Evolutionary conservation across 2,113 vertebrate genomes (phyloP).

Genomic region (Azemiops feae): DNA sequence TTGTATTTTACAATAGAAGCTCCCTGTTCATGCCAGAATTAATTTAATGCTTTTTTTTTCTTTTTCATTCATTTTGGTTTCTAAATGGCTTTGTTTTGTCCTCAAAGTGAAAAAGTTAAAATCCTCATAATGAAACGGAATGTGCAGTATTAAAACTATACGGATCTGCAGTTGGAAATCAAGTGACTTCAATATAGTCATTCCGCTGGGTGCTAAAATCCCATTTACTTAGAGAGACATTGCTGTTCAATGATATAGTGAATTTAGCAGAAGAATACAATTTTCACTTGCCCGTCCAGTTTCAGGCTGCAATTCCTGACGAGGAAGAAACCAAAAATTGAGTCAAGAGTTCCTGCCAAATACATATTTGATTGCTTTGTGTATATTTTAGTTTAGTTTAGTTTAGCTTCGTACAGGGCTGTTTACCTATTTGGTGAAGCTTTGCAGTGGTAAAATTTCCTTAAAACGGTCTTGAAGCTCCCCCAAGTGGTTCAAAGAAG

Average conservation of each 20-base stretch:
- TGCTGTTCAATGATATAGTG: conserved; percentile 53
- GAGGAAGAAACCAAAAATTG: conserved; percentile 61
- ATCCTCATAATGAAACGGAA: background rate
- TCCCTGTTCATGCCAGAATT: conserved; percentile 15
- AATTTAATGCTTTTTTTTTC: conserved; percentile 14
- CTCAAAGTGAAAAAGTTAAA: background rate
- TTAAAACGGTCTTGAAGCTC: conserved; percentile 67
- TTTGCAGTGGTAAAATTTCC: conserved; percentile 32
- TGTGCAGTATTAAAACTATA: conserved; percentile 38
- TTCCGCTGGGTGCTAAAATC: conserved; percentile 54
- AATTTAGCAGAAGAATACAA: conserved; percentile 58
- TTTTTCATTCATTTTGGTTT: conserved; percentile 24
- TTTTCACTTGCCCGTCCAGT: conserved; percentile 64
- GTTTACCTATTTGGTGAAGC: conserved; percentile 70
- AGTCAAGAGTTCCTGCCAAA: conserved; percentile 74
- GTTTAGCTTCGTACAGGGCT: conserved; percentile 73
- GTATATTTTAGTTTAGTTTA: conserved; percentile 66
- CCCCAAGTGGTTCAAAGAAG: conserved; percentile 59
- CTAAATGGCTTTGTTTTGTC: conserved; percentile 10
- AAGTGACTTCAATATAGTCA: conserved; percentile 34
- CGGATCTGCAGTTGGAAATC: conserved; percentile 37
- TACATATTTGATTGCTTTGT: conserved; percentile 78
- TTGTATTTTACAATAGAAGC: conserved; percentile 38
- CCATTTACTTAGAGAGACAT: conserved; percentile 59
- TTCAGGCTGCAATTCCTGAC: conserved; percentile 57